Conservation (phyloP, 2,113 vertebrate species). For the Anser brachyrhynchus region DNA sequence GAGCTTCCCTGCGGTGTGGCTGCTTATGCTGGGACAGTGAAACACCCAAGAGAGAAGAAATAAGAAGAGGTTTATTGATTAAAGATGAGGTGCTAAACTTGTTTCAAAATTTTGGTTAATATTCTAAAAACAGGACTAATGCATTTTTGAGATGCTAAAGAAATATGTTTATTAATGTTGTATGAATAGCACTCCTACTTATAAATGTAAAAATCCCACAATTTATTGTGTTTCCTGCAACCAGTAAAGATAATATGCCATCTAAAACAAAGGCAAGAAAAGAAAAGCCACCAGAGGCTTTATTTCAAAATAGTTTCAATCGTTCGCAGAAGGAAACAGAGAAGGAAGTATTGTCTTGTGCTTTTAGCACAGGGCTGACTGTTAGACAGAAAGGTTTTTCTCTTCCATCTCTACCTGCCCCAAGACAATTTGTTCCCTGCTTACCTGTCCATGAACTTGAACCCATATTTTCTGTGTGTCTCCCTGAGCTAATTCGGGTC, state of each 20-base stretch:
- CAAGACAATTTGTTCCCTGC: not conserved
- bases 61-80: not conserved
- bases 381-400: not conserved
- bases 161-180: not conserved
- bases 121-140: not conserved
- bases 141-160: not conserved
- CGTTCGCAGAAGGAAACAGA: not conserved
- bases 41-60: not conserved
- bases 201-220: not conserved
- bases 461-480: not conserved
- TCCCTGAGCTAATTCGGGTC: not conserved
- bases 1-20: not conserved
- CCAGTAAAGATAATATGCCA: not conserved
- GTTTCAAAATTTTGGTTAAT: not conserved
- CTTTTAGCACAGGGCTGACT: not conserved
- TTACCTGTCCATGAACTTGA: not conserved
- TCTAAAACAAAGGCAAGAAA: not conserved
- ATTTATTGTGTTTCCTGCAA: not conserved
- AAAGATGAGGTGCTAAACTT: not conserved
- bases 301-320: not conserved
- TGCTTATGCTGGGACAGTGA: not conserved
- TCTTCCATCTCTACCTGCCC: not conserved
- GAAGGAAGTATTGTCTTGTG: not conserved
- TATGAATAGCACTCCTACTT: not conserved
- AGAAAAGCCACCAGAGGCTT: not conserved